Conservation (phyloP, 2,888 invertebrate species). For the Diadegma fenestrale region DNA sequence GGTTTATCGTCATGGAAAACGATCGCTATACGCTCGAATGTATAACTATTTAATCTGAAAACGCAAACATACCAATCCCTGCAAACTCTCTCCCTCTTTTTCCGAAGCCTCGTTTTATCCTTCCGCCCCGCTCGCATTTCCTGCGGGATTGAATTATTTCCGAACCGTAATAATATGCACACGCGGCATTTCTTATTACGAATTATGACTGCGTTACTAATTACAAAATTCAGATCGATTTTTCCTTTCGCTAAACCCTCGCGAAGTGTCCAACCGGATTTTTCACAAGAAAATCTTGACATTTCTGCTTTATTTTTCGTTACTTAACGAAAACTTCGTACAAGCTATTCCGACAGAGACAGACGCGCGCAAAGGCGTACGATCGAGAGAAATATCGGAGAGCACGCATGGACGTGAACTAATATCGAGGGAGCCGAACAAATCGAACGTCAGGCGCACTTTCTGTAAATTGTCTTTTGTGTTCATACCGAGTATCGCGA, state of each 20-base stretch:
- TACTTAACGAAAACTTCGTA: too few relatives aligned
- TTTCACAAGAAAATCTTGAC: background rate
- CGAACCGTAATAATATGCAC: background rate
- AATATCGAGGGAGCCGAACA: slow-evolving; percentile 48
- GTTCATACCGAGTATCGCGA: slow-evolving; percentile 60
- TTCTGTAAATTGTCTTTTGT: slow-evolving; percentile 17
- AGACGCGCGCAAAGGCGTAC: background rate
- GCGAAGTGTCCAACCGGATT: background rate
- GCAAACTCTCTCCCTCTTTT: slow-evolving; percentile 31
- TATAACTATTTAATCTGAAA: slow-evolving; percentile 59
- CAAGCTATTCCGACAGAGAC: background rate
- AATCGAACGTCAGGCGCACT: slow-evolving; percentile 63
- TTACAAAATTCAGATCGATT: background rate
- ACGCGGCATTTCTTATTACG: background rate
- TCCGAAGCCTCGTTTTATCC: slow-evolving; percentile 20
- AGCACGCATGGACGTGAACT: background rate
- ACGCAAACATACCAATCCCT: slow-evolving; percentile 23
- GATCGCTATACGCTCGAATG: slow-evolving; percentile 53
- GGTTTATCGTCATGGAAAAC: slow-evolving; percentile 69
- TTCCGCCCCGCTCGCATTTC: background rate
- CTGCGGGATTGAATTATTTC: slow-evolving; percentile 10
- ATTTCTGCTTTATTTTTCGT: too few relatives aligned
- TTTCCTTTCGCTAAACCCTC: background rate
- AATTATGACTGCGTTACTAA: background rate
- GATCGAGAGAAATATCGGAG: background rate